Evolutionary conservation across 2,888 invertebrate species (phyloP).

Genomic region (Halocaridina rubra): DNA sequence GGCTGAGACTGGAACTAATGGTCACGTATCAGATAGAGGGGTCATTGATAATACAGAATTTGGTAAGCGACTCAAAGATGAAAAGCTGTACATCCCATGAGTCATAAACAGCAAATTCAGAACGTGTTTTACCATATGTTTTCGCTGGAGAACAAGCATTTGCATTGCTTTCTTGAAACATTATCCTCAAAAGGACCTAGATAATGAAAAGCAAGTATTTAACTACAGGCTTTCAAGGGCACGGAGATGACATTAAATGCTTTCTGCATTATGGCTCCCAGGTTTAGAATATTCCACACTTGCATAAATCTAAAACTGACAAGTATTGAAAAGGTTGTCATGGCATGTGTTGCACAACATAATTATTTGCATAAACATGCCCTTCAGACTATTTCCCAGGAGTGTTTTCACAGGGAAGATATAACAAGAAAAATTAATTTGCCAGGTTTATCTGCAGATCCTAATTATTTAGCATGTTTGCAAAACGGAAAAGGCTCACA

Average conservation of each 20-base stretch:
- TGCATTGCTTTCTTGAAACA: constrained; percentile 33
- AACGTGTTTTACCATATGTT: constrained; percentile 53
- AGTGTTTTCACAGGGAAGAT: constrained; percentile 25
- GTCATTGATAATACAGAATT: constrained; percentile 33
- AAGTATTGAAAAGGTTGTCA: constrained; percentile 11
- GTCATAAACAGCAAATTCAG: constrained; percentile 41
- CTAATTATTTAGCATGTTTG: constrained; percentile 20
- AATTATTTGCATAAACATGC: constrained; percentile 20
- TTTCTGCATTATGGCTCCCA: constrained; percentile 21
- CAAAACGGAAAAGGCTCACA: constrained; percentile 16
- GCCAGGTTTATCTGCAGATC: constrained; percentile 15
- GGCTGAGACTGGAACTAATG: constrained; percentile 16
- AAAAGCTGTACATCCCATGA: neutral
- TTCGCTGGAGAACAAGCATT: no score
- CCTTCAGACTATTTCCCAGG: neutral
- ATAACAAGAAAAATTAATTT: neutral
- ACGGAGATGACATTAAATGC: constrained; percentile 9
- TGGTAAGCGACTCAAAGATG: constrained; percentile 13
- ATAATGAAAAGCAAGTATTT: neutral
- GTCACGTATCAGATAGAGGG: constrained; percentile 8
- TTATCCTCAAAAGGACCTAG: neutral
- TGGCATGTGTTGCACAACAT: constrained; percentile 20
- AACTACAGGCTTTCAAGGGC: constrained; percentile 35
- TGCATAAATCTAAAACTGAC: constrained; percentile 12
- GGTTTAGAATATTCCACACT: constrained; percentile 26